phyloP scores from a whole-genome alignment of 1,140 invertebrate genomes.

The Caenorhabditis briggsae region DNA sequence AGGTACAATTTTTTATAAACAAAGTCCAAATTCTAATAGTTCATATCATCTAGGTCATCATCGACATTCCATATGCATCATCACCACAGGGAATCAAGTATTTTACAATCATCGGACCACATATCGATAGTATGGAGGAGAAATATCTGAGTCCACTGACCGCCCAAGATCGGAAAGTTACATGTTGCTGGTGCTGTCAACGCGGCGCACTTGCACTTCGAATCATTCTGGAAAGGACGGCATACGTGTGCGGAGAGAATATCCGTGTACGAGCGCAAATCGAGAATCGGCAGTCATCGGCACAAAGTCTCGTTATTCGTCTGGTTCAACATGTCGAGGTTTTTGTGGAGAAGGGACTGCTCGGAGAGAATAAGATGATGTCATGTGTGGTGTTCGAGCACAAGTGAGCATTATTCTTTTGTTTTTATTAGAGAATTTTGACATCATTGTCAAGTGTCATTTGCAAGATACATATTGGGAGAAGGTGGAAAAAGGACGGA shows the following conservation, averaged over 20 bases:
- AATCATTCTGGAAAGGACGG: slow-evolving; percentile 84
- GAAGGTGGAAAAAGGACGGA: background rate
- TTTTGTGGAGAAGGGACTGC: slow-evolving; percentile 86
- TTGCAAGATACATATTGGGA: slow-evolving; percentile 6
- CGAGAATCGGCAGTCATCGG: slow-evolving; percentile 85
- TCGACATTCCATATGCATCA: slow-evolving; percentile 88
- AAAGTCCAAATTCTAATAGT: slow-evolving; percentile 72
- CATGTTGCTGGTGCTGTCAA: slow-evolving; percentile 86
- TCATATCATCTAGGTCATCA: slow-evolving; percentile 84
- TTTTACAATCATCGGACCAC: slow-evolving; percentile 87
- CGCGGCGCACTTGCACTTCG: slow-evolving; percentile 84
- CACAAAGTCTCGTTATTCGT: slow-evolving; percentile 83
- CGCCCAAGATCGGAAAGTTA: slow-evolving; percentile 83
- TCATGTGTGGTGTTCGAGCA: slow-evolving; percentile 85
- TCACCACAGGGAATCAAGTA: slow-evolving; percentile 89
- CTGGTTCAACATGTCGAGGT: slow-evolving; percentile 87
- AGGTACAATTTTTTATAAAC: slow-evolving; percentile 15
- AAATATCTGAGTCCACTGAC: slow-evolving; percentile 86
- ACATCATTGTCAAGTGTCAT: slow-evolving; percentile 10
- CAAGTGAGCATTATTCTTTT: slow-evolving; percentile 57
- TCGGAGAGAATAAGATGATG: slow-evolving; percentile 84
- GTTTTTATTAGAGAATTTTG: background rate
- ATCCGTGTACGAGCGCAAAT: slow-evolving; percentile 84
- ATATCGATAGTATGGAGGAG: slow-evolving; percentile 89
- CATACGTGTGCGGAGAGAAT: slow-evolving; percentile 87